A percentile compares a stretch with the other conserved stretches of the same genome.
These are phyloP conservation scores for Nymphalis polychloros DNA, from an alignment of 2,888 invertebrate genomes.

Conservation along the genomic window DNA sequence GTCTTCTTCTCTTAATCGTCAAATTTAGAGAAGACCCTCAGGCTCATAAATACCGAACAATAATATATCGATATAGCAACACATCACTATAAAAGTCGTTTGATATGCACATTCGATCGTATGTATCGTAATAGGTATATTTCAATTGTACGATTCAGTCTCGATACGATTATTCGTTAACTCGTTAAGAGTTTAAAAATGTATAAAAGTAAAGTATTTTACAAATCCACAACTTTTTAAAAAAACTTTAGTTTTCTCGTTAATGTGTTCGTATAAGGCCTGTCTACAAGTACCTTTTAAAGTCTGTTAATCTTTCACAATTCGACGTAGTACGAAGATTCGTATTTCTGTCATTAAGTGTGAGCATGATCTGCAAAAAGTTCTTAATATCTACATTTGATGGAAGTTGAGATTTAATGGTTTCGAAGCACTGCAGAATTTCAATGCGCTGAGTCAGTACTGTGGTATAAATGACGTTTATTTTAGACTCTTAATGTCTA, in stretches of 20 bases:
- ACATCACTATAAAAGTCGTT: constrained; percentile 55
- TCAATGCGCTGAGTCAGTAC: constrained; percentile 32
- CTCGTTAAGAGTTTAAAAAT: constrained; percentile 9
- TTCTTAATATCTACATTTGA: background rate
- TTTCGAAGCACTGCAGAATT: background rate
- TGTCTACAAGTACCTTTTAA: too few relatives aligned
- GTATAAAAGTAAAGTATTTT: too few relatives aligned
- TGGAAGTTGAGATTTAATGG: background rate
- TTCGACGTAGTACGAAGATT: too few relatives aligned
- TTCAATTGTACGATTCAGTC: constrained; percentile 27
- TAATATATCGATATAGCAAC: constrained; percentile 9
- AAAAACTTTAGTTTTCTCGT: too few relatives aligned
- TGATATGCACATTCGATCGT: constrained; percentile 73
- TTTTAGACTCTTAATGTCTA: constrained; percentile 37
- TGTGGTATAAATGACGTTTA: constrained; percentile 32
- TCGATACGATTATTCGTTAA: constrained; percentile 26
- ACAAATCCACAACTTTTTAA: too few relatives aligned
- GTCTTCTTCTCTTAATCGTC: background rate
- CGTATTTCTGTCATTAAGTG: too few relatives aligned
- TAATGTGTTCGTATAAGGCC: too few relatives aligned
- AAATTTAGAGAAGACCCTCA: background rate
- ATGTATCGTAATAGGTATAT: constrained; percentile 41
- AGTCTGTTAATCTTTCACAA: too few relatives aligned
- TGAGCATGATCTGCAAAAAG: background rate
- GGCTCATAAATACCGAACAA: background rate